Evolutionary conservation across 2,888 invertebrate species (phyloP).

Genomic region (Mythimna pallens): DNA sequence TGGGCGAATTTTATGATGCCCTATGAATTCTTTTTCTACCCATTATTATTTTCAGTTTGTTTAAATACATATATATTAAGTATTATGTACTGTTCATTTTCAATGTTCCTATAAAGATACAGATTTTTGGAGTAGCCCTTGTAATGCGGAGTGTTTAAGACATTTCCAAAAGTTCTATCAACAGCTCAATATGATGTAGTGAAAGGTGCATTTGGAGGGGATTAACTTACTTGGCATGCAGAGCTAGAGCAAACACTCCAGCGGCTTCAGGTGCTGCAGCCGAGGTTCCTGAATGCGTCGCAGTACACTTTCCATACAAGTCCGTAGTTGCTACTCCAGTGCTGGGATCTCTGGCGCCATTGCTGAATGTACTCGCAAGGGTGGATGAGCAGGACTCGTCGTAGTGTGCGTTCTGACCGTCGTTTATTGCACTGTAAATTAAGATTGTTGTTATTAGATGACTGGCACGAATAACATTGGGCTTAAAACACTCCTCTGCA

Average conservation of each 20-base stretch:
- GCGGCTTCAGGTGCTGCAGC: conserved; percentile 97
- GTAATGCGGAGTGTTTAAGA: no score
- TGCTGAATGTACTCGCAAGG: conserved; percentile 99
- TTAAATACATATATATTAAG: no score
- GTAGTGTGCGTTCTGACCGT: conserved; percentile 99
- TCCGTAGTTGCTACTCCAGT: conserved; percentile 99
- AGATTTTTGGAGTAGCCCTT: no score
- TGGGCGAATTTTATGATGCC: no score
- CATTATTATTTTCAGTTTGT: no score
- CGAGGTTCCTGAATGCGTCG: conserved; percentile 99
- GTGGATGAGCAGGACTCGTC: conserved; percentile 99
- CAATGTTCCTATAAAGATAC: no score
- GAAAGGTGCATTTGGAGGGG: no score
- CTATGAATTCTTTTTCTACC: no score
- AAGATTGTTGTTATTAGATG: background rate
- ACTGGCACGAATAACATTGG: no score
- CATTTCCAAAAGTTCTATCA: no score
- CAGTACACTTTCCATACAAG: conserved; percentile 99
- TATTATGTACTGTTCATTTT: no score
- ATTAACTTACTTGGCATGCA: background rate
- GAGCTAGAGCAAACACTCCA: background rate
- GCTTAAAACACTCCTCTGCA: no score
- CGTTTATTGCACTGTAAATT: conserved; percentile 96
- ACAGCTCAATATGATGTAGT: background rate
- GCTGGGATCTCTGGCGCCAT: conserved; percentile 99